Percentiles rank a stretch among this genome's conserved stretches.
These are phyloP conservation scores for Hemiscyllium ocellatum DNA, from an alignment of 2,113 vertebrate species.

Conservation along the genomic window DNA sequence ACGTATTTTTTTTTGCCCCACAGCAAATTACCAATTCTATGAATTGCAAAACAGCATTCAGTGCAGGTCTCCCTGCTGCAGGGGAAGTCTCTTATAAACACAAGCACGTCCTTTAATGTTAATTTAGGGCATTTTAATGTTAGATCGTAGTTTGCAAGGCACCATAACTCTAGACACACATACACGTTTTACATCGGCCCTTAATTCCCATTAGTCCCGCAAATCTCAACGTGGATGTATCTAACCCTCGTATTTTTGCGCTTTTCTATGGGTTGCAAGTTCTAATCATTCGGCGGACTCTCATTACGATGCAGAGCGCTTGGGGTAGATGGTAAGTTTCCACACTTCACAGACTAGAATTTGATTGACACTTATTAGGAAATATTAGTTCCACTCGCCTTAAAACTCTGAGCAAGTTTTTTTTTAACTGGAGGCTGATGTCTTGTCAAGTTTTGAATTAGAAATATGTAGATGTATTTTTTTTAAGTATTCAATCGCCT, in stretches of 20 bases:
- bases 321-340: conserved; percentile 28
- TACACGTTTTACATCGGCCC: conserved; percentile 18
- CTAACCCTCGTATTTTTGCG: background rate
- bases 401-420: conserved; percentile 17
- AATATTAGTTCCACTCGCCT: conserved; percentile 18
- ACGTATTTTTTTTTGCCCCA: conserved; percentile 73
- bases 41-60: conserved; percentile 73
- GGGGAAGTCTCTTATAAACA: conserved; percentile 60
- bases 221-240: conserved; percentile 18
- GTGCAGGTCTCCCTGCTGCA: conserved; percentile 15
- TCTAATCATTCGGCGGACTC: background rate
- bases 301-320: conserved; percentile 32
- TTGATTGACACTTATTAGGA: conserved; percentile 33
- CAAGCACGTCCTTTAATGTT: conserved; percentile 82
- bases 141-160: conserved; percentile 34
- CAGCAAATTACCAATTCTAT: conserved; percentile 87
- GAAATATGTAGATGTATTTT: conserved; percentile 19
- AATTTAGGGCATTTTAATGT: conserved; percentile 67
- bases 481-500: background rate
- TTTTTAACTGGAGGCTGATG: conserved; percentile 5
- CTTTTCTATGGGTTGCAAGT: background rate
- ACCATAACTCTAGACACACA: conserved; percentile 21
- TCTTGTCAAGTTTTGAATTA: conserved; percentile 1
- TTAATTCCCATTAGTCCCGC: conserved; percentile 30
- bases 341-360: conserved; percentile 21